phyloP scores from a whole-genome alignment of 2,797 vertebrate species.

The Hoplostethus atlanticus region DNA sequence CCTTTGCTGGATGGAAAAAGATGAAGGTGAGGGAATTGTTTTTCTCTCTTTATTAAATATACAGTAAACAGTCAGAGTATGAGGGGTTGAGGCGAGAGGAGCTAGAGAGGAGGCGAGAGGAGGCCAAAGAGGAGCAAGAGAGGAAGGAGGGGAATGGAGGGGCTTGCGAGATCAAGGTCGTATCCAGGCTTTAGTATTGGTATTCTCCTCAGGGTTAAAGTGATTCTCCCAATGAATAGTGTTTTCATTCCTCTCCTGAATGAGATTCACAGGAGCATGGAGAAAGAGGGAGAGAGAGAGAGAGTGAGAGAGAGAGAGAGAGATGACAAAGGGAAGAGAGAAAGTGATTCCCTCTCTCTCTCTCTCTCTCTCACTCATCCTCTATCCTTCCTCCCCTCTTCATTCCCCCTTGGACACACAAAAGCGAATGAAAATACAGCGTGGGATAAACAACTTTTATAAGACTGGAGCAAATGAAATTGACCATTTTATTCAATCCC shows the following conservation, averaged over 20 bases:
- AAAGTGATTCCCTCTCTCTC: slow-evolving; percentile 56
- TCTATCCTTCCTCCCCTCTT: slow-evolving; percentile 21
- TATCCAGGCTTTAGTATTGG: slow-evolving; percentile 84
- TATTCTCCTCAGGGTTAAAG: slow-evolving; percentile 83
- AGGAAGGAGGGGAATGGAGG: slow-evolving; percentile 36
- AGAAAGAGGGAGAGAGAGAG: slow-evolving; percentile 51
- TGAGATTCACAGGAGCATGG: slow-evolving; percentile 85
- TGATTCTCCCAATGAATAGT: slow-evolving; percentile 85
- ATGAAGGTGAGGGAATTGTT: slow-evolving; percentile 39
- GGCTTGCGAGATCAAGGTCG: slow-evolving; percentile 80
- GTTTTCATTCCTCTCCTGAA: slow-evolving; percentile 86
- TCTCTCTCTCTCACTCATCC: not conserved
- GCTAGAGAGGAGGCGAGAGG: slow-evolving; percentile 10
- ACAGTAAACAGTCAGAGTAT: slow-evolving; percentile 24
- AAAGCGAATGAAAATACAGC: slow-evolving; percentile 70
- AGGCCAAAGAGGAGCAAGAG: slow-evolving; percentile 1
- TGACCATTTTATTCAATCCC: slow-evolving; percentile 78
- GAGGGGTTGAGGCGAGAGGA: slow-evolving; percentile 39
- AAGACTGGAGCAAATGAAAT: slow-evolving; percentile 75
- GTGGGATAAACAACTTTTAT: slow-evolving; percentile 81
- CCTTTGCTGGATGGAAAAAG: slow-evolving; percentile 26
- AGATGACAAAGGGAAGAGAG: slow-evolving; percentile 61
- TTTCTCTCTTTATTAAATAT: slow-evolving; percentile 55
- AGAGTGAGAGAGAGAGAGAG: slow-evolving; percentile 14
- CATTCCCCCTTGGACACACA: slow-evolving; percentile 60